Evolutionary conservation across 64 coral and sea anemone genomes (phyloP), one percentile per base, ranked within the genome.

Genomic region (Actinia equina): DNA sequence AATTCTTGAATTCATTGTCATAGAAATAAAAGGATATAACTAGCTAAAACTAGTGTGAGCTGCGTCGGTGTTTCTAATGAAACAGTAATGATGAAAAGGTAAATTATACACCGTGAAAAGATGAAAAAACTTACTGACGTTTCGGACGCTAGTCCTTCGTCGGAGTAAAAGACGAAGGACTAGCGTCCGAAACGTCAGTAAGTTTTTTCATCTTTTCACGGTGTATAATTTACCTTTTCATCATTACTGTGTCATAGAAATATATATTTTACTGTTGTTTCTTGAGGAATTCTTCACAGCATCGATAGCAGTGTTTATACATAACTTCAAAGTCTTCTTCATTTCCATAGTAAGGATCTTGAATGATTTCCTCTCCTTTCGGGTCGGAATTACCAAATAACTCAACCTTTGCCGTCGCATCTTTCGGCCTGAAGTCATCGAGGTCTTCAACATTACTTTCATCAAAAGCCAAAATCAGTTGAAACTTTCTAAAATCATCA

Each of bases 401-500:
- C 74, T 94, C 88, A 5, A 98, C 42, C 61, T 95, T 88, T 17
- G 90, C 94, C 59, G 77, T 89, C 12, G 78, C 95, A 56, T 91
- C 84, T 69, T 91, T 80, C 0, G 95, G 95, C 86, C 37, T 89
- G 43, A 83, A 77, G 5, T 98, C 84, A 52, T 87, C 88, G 65
- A 98, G 82, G 80, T 98, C 92, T n/a, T 77, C 78, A n/a, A 98
- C 67, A 87, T 94, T 94, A 43, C 83, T 91, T 17, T 98, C 89
- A 83, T 98, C 95, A 65, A 98, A 89, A n/a, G 95, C 89, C 83
- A 98, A 44, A 52, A 98, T 98, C 15, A 94, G 80, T 59, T 92
- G 89, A 74, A 94, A 98, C 65, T 92, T 65, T 13, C 77, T 71
- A 80, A 98, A 98, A 89, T 98, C 95, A n/a, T 89, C 89, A 17